These are phyloP conservation scores for Lucilia sericata DNA, from an alignment of 1,140 invertebrate species.

Conservation along the genomic window DNA sequence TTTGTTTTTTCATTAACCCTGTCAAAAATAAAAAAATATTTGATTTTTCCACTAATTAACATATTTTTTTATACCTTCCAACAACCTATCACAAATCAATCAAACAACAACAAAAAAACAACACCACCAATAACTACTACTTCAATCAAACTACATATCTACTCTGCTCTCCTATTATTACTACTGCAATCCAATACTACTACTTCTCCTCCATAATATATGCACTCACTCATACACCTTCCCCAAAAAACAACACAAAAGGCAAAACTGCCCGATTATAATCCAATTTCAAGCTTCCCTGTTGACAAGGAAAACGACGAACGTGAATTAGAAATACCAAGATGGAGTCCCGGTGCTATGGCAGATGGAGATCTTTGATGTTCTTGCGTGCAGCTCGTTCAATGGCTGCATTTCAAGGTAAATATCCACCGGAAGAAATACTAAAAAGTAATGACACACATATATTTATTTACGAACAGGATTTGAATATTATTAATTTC, in stretches of 20 bases:
- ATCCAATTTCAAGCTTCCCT: constrained; percentile 69
- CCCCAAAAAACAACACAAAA: constrained; percentile 50
- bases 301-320: constrained; percentile 68
- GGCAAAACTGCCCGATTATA: constrained; percentile 69
- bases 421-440: constrained; percentile 42
- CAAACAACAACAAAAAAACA: not conserved
- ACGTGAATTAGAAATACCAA: constrained; percentile 81
- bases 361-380: constrained; percentile 96
- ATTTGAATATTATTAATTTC: not conserved
- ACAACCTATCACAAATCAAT: not conserved
- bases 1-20: not conserved
- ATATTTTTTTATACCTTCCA: constrained; percentile 16
- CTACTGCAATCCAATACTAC: constrained; percentile 28
- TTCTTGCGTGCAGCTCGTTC: constrained; percentile 95
- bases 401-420: constrained; percentile 86
- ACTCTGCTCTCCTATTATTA: constrained; percentile 9
- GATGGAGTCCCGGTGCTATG: constrained; percentile 92
- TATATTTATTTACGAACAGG: not conserved
- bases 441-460: constrained; percentile 43
- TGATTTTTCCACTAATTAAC: constrained; percentile 20
- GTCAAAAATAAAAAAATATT: not conserved
- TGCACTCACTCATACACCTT: constrained; percentile 1
- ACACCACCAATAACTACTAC: constrained; percentile 14
- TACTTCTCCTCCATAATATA: not conserved
- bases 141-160: not conserved